Percentiles rank a stretch among this genome's conserved stretches.
These are phyloP conservation scores for Cherax destructor DNA, from an alignment of 1,140 invertebrate species.

Conservation along the genomic window DNA sequence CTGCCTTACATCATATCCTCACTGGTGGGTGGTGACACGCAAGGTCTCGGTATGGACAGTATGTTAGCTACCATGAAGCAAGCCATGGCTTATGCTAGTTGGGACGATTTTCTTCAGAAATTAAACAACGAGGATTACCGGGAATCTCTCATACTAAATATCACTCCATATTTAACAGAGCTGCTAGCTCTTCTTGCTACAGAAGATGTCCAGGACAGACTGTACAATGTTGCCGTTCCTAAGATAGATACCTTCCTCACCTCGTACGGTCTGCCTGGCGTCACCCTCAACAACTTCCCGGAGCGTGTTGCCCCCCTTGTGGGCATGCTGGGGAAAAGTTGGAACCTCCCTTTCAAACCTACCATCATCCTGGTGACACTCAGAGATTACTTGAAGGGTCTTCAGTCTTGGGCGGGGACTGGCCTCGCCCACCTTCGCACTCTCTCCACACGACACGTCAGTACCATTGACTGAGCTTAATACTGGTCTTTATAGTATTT, in stretches of 20 bases:
- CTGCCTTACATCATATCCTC: background rate
- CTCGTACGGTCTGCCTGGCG: conserved; percentile 29
- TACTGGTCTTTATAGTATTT: background rate
- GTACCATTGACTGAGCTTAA: background rate
- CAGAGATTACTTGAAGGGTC: conserved; percentile 25
- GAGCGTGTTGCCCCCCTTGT: conserved; percentile 26
- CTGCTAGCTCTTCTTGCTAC: background rate
- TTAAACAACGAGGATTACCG: conserved; percentile 26
- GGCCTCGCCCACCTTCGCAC: background rate
- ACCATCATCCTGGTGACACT: conserved; percentile 26
- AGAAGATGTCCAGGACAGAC: background rate
- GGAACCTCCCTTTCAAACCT: conserved; percentile 47
- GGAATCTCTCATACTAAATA: background rate
- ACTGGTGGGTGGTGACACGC: background rate
- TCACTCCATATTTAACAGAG: background rate
- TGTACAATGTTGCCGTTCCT: conserved; percentile 15
- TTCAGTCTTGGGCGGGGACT: background rate
- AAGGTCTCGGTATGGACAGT: background rate
- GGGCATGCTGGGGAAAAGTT: conserved; percentile 11
- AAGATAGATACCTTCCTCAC: conserved; percentile 11
- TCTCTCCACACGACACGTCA: conserved; percentile 2
- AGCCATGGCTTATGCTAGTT: background rate
- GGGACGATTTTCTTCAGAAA: conserved; percentile 22
- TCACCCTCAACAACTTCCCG: conserved; percentile 58
- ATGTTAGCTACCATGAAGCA: background rate